Base-by-base conservation (phyloP, 2,113 vertebrate genomes). In the Stegostoma tigrinum region DNA sequence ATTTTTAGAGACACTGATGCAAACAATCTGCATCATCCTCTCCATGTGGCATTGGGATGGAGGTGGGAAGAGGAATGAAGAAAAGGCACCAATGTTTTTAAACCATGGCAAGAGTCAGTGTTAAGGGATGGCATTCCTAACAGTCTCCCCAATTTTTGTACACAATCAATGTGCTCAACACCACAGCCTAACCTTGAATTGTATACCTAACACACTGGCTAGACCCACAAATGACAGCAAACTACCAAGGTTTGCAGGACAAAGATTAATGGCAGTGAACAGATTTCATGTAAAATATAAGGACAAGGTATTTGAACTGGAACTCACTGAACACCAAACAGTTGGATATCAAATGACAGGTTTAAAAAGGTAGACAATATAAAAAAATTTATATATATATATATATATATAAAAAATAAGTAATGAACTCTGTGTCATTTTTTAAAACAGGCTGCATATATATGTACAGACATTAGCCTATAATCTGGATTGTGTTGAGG, bases 351-450 rank as follows among this genome's bases (percentile, higher is more conserved):
- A 95, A 95, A 95, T 72, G 94, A 72, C 27, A 75, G 91, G 14
- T 45, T 95, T 94, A 72, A 95, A 95, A 95, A 95, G 1, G 91
- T 94, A 94, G 93, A 95, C 94, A 95, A 95, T 95, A 95, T 95
- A 75, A 95, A 94, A 95, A 72, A 52, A 7, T 94, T 42, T 72
- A 45, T 45, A 1, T 45, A 45, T 45, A n/a, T n/a, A n/a, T 72
- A 72, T 72, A 95, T n/a, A 66, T 93, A 93, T 93, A 93, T 90
- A 95, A 95, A 95, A 70, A 48, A 95, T 95, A 95, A 72, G 68
- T 95, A 72, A 95, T 48, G 94, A 72, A 23, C 68, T 95, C 14
- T 95, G 67, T 61, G 42, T 95, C 42, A 48, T 48, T 45, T 52
- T 48, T 95, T 95, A 68, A 94, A 95, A 95, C 66, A 45, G 66